Conservation (phyloP, 2,113 vertebrate genomes). For the Leucosticte australis region DNA sequence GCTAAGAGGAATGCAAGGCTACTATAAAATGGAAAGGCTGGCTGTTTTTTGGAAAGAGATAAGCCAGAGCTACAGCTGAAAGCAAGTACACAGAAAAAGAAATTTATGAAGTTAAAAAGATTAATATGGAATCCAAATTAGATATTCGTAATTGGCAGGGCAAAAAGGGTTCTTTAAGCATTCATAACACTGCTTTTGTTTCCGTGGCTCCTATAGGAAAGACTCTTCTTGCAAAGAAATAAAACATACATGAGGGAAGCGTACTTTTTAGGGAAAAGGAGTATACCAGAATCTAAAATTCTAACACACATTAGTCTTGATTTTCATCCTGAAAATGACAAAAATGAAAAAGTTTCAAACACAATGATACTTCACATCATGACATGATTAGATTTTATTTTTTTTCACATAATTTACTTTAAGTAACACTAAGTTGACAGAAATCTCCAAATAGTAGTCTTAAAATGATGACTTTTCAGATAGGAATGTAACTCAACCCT, state of each 20-base stretch:
- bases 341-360: neutral
- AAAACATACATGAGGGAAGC: neutral
- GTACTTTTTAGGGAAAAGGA: neutral
- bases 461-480: neutral
- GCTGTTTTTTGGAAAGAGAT: neutral
- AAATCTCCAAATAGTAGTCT: neutral
- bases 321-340: neutral
- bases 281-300: neutral
- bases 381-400: conserved; percentile 11
- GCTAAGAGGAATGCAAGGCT: neutral
- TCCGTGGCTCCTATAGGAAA: neutral
- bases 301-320: neutral
- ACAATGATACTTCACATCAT: neutral
- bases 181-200: neutral
- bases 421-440: neutral
- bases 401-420: neutral
- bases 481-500: neutral
- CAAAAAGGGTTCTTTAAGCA: neutral
- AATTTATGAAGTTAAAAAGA: neutral
- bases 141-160: neutral
- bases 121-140: neutral
- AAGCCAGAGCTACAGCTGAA: neutral
- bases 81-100: neutral
- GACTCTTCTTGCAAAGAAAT: neutral
- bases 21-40: neutral